Evolutionary conservation across 2,888 invertebrate genomes (phyloP), one percentile per base, ranked within the genome.

Genomic region (Eristalis tenax): DNA sequence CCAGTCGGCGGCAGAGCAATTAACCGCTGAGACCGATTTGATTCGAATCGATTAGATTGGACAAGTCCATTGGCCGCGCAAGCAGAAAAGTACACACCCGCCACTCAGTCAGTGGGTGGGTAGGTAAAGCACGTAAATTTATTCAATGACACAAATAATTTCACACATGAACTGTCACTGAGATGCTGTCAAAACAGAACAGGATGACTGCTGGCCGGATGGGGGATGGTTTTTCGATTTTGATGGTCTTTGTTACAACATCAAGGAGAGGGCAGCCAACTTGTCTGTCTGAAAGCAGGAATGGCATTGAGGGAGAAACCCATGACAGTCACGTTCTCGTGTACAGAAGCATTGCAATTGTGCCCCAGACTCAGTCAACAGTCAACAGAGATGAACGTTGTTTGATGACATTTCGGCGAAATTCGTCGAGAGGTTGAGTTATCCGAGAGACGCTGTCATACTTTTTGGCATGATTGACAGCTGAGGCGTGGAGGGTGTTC

Each of bases 101-200:
- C 18, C 18, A 50, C 4, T 23, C 26, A 23, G 59, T 59, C 59
- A 18, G 50, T 43, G 43, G 43, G 50, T 4, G 32, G 4, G 32
- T 32, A 18, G 18, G 26, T 6, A 4, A 23, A 6, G 22, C 66
- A 40, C 28, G 43, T 43, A 61, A 66, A 59, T 59, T 23, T 50
- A 73, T 43, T 61, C 32, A 59, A 65, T 35, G 63, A 28, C 59
- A 28, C 56, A 64, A 28, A 79, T 65, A 79, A 78, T 73, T 79
- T 79, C 79, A 79, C 79, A 79, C 79, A 59, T 79, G 65, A 79
- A 26, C 65, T 73, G 22, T 1, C 43, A 71, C n/a, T 61, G 79
- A 43, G 40, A 43, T 32, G 38, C 18, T 71, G 71, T 57, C 56
- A 57, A 50, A 26, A 28, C 64, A 18, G 13, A 22, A 18, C 32